Base-by-base conservation (phyloP, 2,797 vertebrate genomes). In the Heliangelus exortis region DNA sequence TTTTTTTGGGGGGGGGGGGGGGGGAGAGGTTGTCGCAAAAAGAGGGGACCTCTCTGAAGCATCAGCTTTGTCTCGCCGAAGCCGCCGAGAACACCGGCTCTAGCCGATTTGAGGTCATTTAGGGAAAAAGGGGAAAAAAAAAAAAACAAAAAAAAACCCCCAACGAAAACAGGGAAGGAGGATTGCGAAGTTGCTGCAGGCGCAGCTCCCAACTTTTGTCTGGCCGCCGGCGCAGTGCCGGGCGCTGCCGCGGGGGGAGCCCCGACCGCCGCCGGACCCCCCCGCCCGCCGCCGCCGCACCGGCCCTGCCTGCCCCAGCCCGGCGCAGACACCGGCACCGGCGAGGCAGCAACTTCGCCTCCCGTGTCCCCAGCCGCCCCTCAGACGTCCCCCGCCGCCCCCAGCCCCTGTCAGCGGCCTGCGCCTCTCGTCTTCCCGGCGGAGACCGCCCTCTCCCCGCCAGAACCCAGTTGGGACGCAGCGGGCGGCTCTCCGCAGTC, bases 141-240 rank as follows among this genome's bases (percentile, higher is more conserved):
- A 39, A 6, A 34, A n/a, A 19, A 48, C 36, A 21, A 50, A 25
- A 12, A 34, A 63, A 67, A n/a, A n/a, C n/a, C n/a, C 39, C 39
- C 33, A 21, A 7, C 12, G 3, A 0, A 6, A 12, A 4, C 6
- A 14, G 50, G 50, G n/a, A 22, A 10, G 15, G 57, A 66, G 81
- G 33, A 54, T 25, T 33, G 78, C 71, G 81, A 94, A 96, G 88
- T 95, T 95, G 87, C 74, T 45, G 78, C 80, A 80, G 84, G 80
- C 93, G 67, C 89, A 93, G 94, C 87, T 91, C 91, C 90, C 78
- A 95, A 96, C 88, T 95, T 92, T 89, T 92, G 93, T 93, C 79
- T 75, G 54, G 54, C 59, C 48, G 81, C 69, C 50, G 86, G 79
- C 66, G 95, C 93, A 95, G 66, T 55, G 34, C 92, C 75, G 63